A percentile compares a stretch with the other conserved stretches of the same genome.
phyloP scores from a whole-genome alignment of 2,797 vertebrate species.

The Vultur gryphus region DNA sequence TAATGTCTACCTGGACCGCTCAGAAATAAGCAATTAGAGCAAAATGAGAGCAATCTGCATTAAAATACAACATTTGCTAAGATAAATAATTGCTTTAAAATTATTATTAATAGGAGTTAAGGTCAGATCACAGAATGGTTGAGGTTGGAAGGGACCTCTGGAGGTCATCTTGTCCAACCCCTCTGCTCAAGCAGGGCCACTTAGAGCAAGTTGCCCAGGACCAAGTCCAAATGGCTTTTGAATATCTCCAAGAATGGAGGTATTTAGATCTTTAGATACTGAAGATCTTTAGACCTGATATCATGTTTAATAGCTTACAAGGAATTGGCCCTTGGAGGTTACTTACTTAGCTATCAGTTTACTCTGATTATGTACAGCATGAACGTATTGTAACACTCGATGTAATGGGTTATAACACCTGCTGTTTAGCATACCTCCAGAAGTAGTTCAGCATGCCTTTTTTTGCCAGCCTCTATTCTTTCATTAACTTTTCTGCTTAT shows the following conservation, averaged over 20 bases:
- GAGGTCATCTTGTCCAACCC: neutral
- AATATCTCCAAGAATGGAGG: neutral
- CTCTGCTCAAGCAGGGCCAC: neutral
- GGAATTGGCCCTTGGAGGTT: neutral
- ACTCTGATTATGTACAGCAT: neutral
- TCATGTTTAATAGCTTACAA: neutral
- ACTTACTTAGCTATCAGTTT: neutral
- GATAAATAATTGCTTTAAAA: neutral
- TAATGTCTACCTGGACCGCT: neutral
- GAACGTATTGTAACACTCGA: accelerated
- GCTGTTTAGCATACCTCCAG: conserved; percentile 41
- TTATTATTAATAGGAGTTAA: neutral
- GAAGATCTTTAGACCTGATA: neutral
- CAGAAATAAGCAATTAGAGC: neutral
- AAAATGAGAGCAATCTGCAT: neutral
- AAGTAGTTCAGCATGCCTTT: neutral
- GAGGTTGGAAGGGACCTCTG: neutral
- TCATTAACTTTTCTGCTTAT: neutral
- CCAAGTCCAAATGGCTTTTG: neutral
- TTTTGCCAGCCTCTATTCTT: neutral
- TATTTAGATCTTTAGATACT: neutral
- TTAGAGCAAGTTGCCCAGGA: neutral
- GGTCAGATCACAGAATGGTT: neutral
- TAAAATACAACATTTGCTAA: neutral
- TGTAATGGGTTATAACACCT: neutral